A percentile compares a stretch with the other conserved stretches of the same genome.
Conservation (phyloP, 2,113 vertebrate species). For the Oreochromis tanganicae region DNA sequence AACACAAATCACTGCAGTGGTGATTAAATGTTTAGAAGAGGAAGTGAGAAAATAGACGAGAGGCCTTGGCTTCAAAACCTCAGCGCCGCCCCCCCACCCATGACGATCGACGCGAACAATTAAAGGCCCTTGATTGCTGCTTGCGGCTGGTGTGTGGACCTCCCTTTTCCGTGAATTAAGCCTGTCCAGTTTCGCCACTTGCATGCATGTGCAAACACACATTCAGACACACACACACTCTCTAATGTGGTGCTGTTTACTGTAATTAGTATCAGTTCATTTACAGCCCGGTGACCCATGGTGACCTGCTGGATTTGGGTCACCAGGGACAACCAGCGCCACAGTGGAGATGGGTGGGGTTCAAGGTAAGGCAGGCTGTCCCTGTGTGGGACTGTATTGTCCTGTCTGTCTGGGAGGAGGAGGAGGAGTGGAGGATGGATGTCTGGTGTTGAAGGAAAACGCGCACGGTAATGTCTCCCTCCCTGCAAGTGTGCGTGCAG, state of each 20-base stretch:
- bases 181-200: constrained; percentile 24
- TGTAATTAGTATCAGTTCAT: constrained; percentile 73
- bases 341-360: constrained; percentile 37
- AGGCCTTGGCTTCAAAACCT: not conserved
- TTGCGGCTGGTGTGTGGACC: constrained; percentile 41
- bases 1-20: constrained; percentile 21
- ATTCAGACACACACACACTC: constrained; percentile 12
- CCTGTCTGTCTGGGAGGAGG: not conserved
- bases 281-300: constrained; percentile 61
- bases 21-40: constrained; percentile 37
- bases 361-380: constrained; percentile 18
- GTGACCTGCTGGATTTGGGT: constrained; percentile 62
- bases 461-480: not conserved
- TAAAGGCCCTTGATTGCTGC: constrained; percentile 57
- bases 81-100: not conserved
- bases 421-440: constrained; percentile 20
- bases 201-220: constrained; percentile 32
- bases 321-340: constrained; percentile 46
- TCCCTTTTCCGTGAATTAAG: constrained; percentile 59
- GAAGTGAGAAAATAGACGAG: constrained; percentile 49
- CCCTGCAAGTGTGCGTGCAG: not conserved
- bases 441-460: constrained; percentile 26
- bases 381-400: not conserved
- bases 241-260: constrained; percentile 52
- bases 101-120: constrained; percentile 47